These are phyloP conservation scores for Squalus acanthias DNA, from an alignment of 2,797 vertebrate genomes.

Conservation along the genomic window DNA sequence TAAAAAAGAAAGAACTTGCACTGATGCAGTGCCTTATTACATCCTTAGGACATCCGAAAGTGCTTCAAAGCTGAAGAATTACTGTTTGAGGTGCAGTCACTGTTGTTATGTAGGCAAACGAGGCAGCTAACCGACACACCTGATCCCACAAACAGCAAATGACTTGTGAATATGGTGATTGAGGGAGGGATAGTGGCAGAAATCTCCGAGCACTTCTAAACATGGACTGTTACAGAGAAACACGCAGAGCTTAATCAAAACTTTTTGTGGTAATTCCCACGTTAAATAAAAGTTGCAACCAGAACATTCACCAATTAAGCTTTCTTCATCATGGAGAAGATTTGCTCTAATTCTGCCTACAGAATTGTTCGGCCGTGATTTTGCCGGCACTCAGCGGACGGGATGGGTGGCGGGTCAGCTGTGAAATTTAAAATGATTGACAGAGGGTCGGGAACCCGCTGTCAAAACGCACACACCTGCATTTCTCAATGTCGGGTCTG, in stretches of 20 bases:
- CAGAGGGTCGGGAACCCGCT: too few relatives aligned
- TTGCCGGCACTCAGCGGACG: too few relatives aligned
- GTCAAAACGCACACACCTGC: too few relatives aligned
- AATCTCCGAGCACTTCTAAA: neutral
- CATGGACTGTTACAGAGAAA: neutral
- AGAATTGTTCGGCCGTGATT: neutral
- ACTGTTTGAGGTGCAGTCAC: neutral
- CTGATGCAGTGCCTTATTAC: neutral
- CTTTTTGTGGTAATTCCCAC: neutral
- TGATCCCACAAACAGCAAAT: neutral
- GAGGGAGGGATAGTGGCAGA: neutral
- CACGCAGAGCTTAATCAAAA: neutral
- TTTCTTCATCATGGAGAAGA: neutral
- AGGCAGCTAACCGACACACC: neutral
- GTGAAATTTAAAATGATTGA: too few relatives aligned
- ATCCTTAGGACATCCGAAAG: neutral
- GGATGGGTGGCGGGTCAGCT: too few relatives aligned
- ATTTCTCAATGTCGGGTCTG: too few relatives aligned
- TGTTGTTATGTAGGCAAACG: neutral
- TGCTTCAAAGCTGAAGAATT: neutral
- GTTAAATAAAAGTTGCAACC: neutral
- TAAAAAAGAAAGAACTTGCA: neutral
- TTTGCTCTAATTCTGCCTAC: neutral
- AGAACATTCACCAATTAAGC: neutral
- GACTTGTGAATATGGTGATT: neutral